Evolutionary conservation across 1,140 invertebrate species (phyloP).

Genomic region (Drosophila triauraria): DNA sequence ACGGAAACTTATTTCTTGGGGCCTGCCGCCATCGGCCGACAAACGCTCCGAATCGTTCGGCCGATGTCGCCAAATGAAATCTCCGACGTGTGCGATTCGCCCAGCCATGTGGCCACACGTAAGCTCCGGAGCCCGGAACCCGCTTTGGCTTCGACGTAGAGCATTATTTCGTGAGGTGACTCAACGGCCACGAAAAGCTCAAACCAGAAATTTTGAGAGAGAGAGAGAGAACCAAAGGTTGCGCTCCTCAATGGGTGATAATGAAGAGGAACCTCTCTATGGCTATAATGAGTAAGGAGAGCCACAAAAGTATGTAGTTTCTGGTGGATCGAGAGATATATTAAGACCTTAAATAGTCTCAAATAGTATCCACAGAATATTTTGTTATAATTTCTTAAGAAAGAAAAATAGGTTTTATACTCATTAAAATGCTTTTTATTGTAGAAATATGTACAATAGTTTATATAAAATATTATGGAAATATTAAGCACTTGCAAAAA

Average conservation of each 20-base stretch:
- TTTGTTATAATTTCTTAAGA: background rate
- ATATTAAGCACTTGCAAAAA: background rate
- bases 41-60: conserved; percentile 41
- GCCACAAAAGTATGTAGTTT: background rate
- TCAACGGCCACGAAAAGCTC: conserved; percentile 14
- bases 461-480: background rate
- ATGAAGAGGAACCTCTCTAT: background rate
- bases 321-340: background rate
- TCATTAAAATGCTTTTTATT: background rate
- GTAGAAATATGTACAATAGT: background rate
- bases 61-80: conserved; percentile 55
- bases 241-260: background rate
- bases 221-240: background rate
- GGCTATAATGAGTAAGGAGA: background rate
- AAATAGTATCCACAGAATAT: background rate
- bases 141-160: too few species aligned
- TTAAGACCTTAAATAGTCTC: background rate
- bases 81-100: background rate
- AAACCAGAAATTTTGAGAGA: background rate
- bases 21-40: conserved; percentile 12
- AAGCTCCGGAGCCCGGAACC: conserved; percentile 7
- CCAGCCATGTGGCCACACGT: conserved; percentile 19
- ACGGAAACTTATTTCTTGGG: conserved; percentile 17
- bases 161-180: conserved; percentile 2
- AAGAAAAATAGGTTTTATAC: background rate